These are phyloP conservation scores for Plectropomus leopardus DNA, from an alignment of 2,113 vertebrate genomes.

Conservation along the genomic window DNA sequence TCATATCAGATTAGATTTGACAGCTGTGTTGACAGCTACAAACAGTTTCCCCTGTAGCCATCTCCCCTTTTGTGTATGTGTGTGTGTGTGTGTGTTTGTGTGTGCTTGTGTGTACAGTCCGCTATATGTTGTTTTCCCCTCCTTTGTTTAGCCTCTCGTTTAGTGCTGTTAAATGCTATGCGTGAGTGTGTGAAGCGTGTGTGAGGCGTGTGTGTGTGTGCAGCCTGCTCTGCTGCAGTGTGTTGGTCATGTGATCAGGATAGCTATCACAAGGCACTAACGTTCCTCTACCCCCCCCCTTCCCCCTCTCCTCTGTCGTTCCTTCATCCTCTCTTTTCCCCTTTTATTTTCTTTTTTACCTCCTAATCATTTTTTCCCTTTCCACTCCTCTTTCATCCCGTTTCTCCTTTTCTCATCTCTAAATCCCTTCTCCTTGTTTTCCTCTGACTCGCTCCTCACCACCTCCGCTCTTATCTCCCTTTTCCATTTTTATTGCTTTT, in stretches of 20 bases:
- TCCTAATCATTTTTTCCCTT: not conserved
- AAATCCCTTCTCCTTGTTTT: constrained; percentile 14
- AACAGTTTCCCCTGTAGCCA: constrained; percentile 50
- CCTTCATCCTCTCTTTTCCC: constrained; percentile 3
- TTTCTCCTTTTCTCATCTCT: not conserved
- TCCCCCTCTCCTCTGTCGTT: not conserved
- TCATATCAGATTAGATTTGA: constrained; percentile 68
- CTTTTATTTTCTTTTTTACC: constrained; percentile 1
- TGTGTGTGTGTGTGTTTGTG: not conserved
- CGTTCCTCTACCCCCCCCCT: not conserved
- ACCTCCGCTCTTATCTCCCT: constrained; percentile 4
- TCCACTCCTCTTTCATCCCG: not conserved
- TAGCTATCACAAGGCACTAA: constrained; percentile 42
- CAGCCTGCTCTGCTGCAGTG: constrained; percentile 38
- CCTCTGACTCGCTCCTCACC: not conserved
- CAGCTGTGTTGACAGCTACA: constrained; percentile 63
- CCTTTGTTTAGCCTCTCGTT: constrained; percentile 22
- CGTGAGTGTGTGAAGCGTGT: constrained; percentile 7
- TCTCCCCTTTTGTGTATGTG: constrained; percentile 6
- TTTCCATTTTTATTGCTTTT: constrained; percentile 35
- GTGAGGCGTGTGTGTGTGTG: constrained; percentile 28
- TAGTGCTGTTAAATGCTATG: constrained; percentile 5
- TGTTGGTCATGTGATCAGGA: constrained; percentile 57
- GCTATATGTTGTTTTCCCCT: not conserved
- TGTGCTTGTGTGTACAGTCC: not conserved